Percentiles rank a stretch among this genome's conserved stretches.
Evolutionary conservation across 2,797 vertebrate species (phyloP).

Genomic region (Gila robusta): DNA sequence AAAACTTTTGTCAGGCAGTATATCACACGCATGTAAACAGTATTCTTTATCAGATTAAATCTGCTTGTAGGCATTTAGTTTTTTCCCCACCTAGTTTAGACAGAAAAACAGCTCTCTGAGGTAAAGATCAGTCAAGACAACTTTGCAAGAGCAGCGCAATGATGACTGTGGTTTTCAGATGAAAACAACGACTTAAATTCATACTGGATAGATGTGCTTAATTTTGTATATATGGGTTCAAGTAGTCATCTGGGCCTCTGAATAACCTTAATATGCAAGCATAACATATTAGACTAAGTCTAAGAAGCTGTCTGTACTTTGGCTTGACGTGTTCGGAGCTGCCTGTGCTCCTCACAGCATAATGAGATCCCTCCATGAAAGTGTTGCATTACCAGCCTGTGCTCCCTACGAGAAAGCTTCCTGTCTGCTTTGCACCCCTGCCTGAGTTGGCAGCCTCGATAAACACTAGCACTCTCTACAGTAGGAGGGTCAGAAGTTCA

Average conservation of each 20-base stretch:
- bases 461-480: slow-evolving; percentile 78
- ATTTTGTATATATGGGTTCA: not conserved
- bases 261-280: slow-evolving; percentile 45
- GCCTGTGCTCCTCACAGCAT: not conserved
- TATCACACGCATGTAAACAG: slow-evolving; percentile 83
- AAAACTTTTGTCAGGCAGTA: slow-evolving; percentile 78
- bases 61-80: slow-evolving; percentile 82
- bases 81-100: slow-evolving; percentile 66
- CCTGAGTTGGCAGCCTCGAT: slow-evolving; percentile 68
- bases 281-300: slow-evolving; percentile 17
- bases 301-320: slow-evolving; percentile 19
- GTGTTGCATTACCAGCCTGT: slow-evolving; percentile 61
- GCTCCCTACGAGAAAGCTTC: slow-evolving; percentile 60
- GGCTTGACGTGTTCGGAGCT: slow-evolving; percentile 31
- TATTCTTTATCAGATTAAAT: slow-evolving; percentile 85
- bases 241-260: slow-evolving; percentile 30
- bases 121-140: slow-evolving; percentile 57
- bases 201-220: not conserved
- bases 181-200: slow-evolving; percentile 67
- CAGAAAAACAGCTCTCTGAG: slow-evolving; percentile 72
- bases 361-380: slow-evolving; percentile 31
- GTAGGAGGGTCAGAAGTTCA: slow-evolving; percentile 84
- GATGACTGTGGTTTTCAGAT: slow-evolving; percentile 70
- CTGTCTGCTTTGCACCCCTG: slow-evolving; percentile 49
- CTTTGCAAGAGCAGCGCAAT: slow-evolving; percentile 69